Evolutionary conservation across 2,888 invertebrate genomes (phyloP), one percentile per base, ranked within the genome.

Genomic region (Drosophila formosana): DNA sequence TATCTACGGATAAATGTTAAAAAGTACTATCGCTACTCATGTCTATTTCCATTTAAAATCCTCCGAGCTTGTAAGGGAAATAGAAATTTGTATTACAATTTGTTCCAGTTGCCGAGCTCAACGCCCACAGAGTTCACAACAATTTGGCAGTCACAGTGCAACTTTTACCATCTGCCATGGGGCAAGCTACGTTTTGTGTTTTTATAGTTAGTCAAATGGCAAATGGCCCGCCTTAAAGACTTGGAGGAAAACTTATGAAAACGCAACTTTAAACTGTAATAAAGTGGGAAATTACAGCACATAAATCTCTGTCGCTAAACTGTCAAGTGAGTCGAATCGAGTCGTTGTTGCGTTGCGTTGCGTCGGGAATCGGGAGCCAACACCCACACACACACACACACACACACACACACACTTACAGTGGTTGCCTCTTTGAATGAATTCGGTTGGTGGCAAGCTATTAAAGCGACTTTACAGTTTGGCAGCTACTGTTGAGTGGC

Each of bases 201-300:
- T 34, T 34, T 34, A 11, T 34, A 34, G 34, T 34, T 39, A 39
- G 39, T 39, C n/a, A 39, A 39, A 39, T 41, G 52, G 81, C 63
- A 86, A 82, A 77, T 75, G 78, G 69, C 65, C 75, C n/a, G 81
- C 47, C 41, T 78, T 58, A 73, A 78, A 62, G 58, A 51, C 51
- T 66, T 66, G 62, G 72, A 34, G 53, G 63, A 82, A 80, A 87
- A 88, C 83, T 77, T 88, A 85, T 75, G 82, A 80, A 84, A 84
- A 88, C 75, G 88, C 88, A 85, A 84, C 78, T 84, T 88, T 85
- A 86, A 85, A 85, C 84, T 78, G 88, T 80, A 88, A 88, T 88
- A 88, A 88, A 88, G 82, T 87, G 82, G 89, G 82, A 88, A 88
- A 89, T 88, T 80, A 84, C 82, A 77, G 80, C 66, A 71, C 82